A percentile compares a stretch with the other conserved stretches of the same genome.
phyloP scores from a whole-genome alignment of 2,113 vertebrate species.

The Labeo rohita region DNA sequence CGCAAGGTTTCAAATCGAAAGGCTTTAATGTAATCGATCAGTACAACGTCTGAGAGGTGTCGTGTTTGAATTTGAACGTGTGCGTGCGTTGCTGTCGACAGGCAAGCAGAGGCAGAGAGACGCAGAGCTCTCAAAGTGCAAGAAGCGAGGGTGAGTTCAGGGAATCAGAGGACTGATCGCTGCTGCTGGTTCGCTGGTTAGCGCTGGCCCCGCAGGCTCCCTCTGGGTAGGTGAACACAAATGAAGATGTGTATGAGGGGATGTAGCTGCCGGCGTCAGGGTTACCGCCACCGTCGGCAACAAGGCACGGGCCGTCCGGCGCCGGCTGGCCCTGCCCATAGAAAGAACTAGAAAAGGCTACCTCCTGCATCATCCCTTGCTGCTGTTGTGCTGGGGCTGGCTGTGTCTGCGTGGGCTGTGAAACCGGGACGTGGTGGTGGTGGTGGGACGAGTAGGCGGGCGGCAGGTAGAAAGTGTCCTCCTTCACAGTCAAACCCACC shows the following conservation, averaged over 20 bases:
- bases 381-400: conserved; percentile 71
- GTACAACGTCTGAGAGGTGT: not conserved
- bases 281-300: conserved; percentile 75
- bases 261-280: conserved; percentile 82
- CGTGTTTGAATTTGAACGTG: not conserved
- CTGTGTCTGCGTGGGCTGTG: conserved; percentile 67
- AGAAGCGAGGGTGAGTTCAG: conserved; percentile 95
- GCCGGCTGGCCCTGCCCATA: conserved; percentile 83
- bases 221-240: conserved; percentile 99
- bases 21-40: not conserved
- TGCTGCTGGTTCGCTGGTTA: conserved; percentile 94
- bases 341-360: conserved; percentile 92
- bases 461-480: conserved; percentile 85
- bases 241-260: conserved; percentile 97
- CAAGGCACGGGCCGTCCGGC: conserved; percentile 82
- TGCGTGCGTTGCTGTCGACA: not conserved
- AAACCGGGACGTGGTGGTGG: conserved; percentile 69
- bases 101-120: conserved; percentile 31
- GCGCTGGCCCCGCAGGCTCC: conserved; percentile 90
- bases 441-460: conserved; percentile 78
- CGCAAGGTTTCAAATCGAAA: not conserved
- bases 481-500: conserved; percentile 82
- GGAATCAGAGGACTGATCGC: conserved; percentile 93
- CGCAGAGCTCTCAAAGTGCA: conserved; percentile 83
- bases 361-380: conserved; percentile 85